Percentiles rank a stretch among this genome's conserved stretches.
Evolutionary conservation across 2,797 vertebrate species (phyloP).

Genomic region (Buceros bicornis): DNA sequence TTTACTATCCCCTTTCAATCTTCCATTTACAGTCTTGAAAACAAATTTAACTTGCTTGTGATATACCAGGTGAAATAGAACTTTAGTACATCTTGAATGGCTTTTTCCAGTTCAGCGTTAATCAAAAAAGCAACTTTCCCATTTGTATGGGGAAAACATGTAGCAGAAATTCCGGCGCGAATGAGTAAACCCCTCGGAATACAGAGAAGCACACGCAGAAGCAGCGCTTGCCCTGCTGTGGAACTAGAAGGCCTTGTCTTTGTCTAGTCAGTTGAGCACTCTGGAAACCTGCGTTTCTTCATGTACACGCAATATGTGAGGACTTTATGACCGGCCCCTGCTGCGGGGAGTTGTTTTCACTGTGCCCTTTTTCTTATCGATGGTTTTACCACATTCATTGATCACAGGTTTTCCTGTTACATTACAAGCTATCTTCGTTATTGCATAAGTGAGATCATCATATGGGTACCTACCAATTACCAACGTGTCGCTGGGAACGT

Average conservation of each 20-base stretch:
- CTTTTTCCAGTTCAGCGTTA: background rate
- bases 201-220: background rate
- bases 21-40: background rate
- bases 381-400: background rate
- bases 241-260: background rate
- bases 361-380: background rate
- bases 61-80: background rate
- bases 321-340: background rate
- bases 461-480: slow-evolving; percentile 85
- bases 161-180: background rate
- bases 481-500: slow-evolving; percentile 87
- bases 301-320: background rate
- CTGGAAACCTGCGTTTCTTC: background rate
- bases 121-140: background rate
- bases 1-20: background rate
- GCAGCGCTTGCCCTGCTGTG: background rate
- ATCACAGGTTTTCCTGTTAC: background rate
- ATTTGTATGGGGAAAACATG: fast-evolving
- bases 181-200: background rate
- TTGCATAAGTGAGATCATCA: background rate
- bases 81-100: background rate
- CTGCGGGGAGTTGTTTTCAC: background rate
- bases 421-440: background rate
- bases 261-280: background rate
- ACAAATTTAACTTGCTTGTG: background rate